These are phyloP conservation scores for Melieria omissa DNA, from an alignment of 2,888 invertebrate species.

Conservation along the genomic window DNA sequence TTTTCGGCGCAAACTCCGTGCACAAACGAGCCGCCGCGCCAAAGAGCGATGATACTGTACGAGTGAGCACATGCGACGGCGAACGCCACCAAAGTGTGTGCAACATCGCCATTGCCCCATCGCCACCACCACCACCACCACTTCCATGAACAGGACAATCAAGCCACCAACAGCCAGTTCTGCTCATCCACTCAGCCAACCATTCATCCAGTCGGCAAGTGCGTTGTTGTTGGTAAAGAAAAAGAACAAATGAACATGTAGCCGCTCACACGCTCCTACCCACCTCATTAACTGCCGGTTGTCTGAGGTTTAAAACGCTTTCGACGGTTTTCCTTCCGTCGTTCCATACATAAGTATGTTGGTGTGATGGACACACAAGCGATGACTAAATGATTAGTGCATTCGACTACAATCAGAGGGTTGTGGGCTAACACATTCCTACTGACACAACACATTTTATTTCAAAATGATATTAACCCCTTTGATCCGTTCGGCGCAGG, in stretches of 20 bases:
- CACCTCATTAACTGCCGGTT: no score
- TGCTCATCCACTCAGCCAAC: background rate
- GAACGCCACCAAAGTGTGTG: conserved; percentile 5
- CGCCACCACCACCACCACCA: background rate
- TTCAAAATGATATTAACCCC: no score
- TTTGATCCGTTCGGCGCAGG: no score
- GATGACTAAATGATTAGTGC: no score
- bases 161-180: conserved; percentile 15
- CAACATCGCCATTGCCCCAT: background rate
- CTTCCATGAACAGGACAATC: background rate
- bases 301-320: no score
- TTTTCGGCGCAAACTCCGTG: conserved; percentile 5
- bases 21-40: conserved; percentile 12
- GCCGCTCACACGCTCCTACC: no score
- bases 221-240: background rate
- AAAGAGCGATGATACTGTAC: background rate
- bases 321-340: no score
- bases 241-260: no score
- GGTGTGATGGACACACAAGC: background rate
- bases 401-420: no score
- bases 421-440: no score
- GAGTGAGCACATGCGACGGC: background rate
- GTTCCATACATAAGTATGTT: background rate
- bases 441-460: no score
- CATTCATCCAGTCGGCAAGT: background rate